Base-by-base conservation (phyloP, 1,140 invertebrate species). In the Armadillidium nasatum region DNA sequence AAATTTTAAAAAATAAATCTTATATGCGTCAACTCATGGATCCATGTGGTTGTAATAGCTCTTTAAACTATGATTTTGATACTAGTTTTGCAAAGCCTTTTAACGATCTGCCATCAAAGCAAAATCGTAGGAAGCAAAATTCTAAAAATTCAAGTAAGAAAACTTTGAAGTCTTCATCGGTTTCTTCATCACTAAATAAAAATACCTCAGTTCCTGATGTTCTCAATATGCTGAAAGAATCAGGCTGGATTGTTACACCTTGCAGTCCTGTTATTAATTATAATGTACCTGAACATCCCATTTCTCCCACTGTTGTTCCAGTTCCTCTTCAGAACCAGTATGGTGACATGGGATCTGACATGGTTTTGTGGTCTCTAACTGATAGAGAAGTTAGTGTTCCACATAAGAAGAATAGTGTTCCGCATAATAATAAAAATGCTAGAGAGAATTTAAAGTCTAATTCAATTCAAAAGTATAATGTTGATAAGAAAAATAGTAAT, bases 291-390 rank as follows among this genome's bases (percentile, higher is more conserved):
- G 11, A 60, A 60, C 50, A 60, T 19, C 11, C 50, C 11, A 60
- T 15, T 15, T 60, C 50, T 60, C 50, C 50, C 50, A 60, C 50
- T 19, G 19, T 60, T 19, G 50, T 60, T 15, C 50, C 50, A 60
- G 50, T 19, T 60, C 50, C 50, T 60, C 50, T 60, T 60, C 50
- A 60, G 50, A 60, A 60, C 19, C 50, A 60, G 50, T 60, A 60
- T 60, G 50, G 50, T 19, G 19, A 19, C 50, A 60, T 19, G 19
- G 50, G 50, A 7, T 60, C 50, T 15, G 50, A 60, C 19, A 19
- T 60, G 50, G 50, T 60, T 60, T 60, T 60, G 50, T 60, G 50
- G 50, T 60, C 50, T 15, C 19, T 60, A 7, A 60, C 50, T 60
- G 50, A 60, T 19, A 60, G 19, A 19, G 50, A 60, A 60, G 50